Evolutionary conservation across 2,113 vertebrate species (phyloP).

Genomic region (Cnemophilus loriae): DNA sequence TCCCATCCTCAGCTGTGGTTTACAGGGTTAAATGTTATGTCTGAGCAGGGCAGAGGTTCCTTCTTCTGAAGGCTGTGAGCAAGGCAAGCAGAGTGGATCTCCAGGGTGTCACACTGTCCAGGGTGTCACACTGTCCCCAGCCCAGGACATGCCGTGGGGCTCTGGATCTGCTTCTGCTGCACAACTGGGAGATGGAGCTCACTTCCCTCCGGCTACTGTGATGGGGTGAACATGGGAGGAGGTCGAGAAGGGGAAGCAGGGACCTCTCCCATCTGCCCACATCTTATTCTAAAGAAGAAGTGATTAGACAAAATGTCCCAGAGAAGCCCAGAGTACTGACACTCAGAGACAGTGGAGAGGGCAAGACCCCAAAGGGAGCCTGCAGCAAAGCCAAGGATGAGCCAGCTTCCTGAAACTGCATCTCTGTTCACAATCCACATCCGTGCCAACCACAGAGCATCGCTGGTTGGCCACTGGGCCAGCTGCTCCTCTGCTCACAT

Average conservation of each 20-base stretch:
- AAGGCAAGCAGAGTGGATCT: background rate
- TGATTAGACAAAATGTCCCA: background rate
- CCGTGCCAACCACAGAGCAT: background rate
- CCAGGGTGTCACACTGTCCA: background rate
- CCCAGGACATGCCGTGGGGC: fast-evolving
- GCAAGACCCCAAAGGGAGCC: background rate
- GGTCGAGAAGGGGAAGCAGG: background rate
- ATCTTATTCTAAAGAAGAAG: background rate
- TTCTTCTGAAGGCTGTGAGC: background rate
- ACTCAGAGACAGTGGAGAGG: fast-evolving
- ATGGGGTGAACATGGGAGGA: background rate
- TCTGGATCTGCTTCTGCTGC: background rate
- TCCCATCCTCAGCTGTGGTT: background rate
- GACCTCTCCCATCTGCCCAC: background rate
- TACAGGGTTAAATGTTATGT: background rate
- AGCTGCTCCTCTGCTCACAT: background rate
- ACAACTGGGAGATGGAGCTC: background rate
- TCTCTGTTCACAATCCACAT: background rate
- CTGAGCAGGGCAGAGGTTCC: background rate
- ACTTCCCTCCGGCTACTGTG: background rate
- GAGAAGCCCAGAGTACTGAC: fast-evolving
- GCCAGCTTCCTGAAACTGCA: background rate
- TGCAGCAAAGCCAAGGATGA: background rate
- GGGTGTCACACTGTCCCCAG: background rate
- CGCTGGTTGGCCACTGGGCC: background rate